Base-by-base conservation (phyloP, 2,888 invertebrate genomes). In the Tuta absoluta region DNA sequence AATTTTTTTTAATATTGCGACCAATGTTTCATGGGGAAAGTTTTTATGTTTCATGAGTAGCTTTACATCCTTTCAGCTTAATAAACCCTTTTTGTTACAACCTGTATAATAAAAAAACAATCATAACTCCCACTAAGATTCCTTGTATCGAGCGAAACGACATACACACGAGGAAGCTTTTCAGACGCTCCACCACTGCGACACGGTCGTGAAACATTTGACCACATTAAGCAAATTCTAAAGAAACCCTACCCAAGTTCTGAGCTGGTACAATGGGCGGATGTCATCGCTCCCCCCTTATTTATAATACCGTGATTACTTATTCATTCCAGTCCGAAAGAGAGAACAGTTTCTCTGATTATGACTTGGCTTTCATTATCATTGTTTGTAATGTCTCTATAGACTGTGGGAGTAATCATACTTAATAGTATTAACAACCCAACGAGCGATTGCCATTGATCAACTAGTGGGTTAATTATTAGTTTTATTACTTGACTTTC, bases 231-330 rank as follows among this genome's bases (percentile, higher is more conserved):
- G 45, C 60, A 45, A 45, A 33, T 45, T 19, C 45, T 45, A 3
- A n/a, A 7, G 41, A 23, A 19, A 58, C 48, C 64, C 62, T 59
- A 51, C 63, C 65, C 65, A 62, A 14, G 17, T 56, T 38, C 62
- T 63, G 41, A 45, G 65, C 65, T 66, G 33, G 33, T 10, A 85
- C 84, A 85, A 85, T 85, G 78, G 77, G 74, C 85, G 85, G 85
- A 85, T 84, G 85, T 81, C 23, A 23, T 53, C 5, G 76, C 75
- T 71, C 65, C 67, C 70, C 69, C 67, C 67, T 75, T 64, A 75
- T 72, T 72, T 68, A 67, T 69, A 45, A 53, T 66, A 65, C 45
- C n/a, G 45, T 45, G 45, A 68, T 67, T 63, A 68, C 72, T 69
- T 72, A 56, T 68, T 68, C 65, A 69, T 69, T 67, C 53, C 8